A percentile compares a stretch with the other conserved stretches of the same genome.
Conservation (phyloP, 2,797 vertebrate genomes). For the Sitta carolinensis region DNA sequence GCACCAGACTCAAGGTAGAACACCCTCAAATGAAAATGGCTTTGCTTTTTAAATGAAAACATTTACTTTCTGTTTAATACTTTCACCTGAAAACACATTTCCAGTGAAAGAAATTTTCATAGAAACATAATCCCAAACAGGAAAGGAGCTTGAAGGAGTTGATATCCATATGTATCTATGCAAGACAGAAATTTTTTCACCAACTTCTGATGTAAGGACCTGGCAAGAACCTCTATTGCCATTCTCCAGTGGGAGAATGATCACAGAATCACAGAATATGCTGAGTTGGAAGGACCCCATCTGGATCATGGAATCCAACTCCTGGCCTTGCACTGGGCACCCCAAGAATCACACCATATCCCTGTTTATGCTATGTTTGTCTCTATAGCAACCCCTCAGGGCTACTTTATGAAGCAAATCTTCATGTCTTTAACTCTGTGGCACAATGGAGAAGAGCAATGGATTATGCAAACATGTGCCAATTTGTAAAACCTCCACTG, state of each 20-base stretch:
- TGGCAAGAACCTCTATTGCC: not conserved
- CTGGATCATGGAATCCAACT: rapidly evolving
- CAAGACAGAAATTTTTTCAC: not conserved
- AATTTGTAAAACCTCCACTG: not conserved
- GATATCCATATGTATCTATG: not conserved
- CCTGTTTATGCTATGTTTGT: not conserved
- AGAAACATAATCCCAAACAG: not conserved
- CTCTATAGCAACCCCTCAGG: rapidly evolving
- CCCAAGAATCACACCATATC: not conserved
- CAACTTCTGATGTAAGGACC: not conserved
- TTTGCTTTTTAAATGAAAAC: not conserved
- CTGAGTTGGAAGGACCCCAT: not conserved
- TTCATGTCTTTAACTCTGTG: not conserved
- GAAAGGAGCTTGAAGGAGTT: not conserved
- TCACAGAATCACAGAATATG: not conserved
- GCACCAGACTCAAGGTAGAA: not conserved
- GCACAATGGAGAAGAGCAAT: not conserved
- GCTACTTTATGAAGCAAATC: not conserved
- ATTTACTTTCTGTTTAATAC: not conserved
- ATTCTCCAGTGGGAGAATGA: not conserved
- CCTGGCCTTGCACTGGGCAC: rapidly evolving
- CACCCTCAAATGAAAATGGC: not conserved
- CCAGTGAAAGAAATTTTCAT: not conserved
- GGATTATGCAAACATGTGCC: not conserved
- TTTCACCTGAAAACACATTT: not conserved